Percentiles rank a stretch among this genome's conserved stretches.
phyloP scores from a whole-genome alignment of 2,113 vertebrate genomes.

The Phycodurus eques region DNA sequence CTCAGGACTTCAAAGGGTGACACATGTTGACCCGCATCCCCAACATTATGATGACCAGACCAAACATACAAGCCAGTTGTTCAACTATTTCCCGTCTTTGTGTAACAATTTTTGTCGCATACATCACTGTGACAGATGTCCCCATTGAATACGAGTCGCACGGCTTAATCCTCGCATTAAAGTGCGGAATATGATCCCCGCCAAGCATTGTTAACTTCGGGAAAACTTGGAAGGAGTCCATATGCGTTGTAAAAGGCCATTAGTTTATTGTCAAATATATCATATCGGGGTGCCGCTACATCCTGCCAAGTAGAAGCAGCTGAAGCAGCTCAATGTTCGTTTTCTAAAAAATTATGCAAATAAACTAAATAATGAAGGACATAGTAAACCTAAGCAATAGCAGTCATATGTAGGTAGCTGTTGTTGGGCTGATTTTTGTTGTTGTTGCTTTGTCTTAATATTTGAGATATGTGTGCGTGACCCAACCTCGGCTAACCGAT shows the following conservation, averaged over 20 bases:
- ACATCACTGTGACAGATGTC: conserved; percentile 7
- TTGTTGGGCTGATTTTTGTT: too few relatives aligned
- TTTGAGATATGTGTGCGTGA: too few relatives aligned
- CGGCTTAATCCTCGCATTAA: conserved; percentile 9
- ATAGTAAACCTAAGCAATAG: too few relatives aligned
- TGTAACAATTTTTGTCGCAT: neutral
- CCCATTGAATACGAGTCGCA: conserved; percentile 5
- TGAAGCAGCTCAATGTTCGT: neutral
- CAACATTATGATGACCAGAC: neutral
- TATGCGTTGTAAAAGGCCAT: neutral
- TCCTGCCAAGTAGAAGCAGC: conserved; percentile 9
- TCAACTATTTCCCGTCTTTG: conserved; percentile 9
- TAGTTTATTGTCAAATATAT: conserved; percentile 16
- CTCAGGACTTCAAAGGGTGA: neutral
- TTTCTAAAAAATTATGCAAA: neutral
- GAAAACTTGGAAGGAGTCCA: conserved; percentile 9
- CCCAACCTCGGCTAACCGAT: too few relatives aligned
- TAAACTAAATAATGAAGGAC: neutral
- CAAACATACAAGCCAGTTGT: neutral
- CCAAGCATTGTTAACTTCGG: conserved; percentile 10
- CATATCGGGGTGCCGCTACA: conserved; percentile 1
- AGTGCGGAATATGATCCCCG: conserved; percentile 8
- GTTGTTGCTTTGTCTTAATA: too few relatives aligned
- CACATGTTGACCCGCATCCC: neutral
- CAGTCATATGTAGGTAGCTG: too few relatives aligned